Evolutionary conservation across 2,113 vertebrate genomes (phyloP).

Genomic region (Lathamus discolor): DNA sequence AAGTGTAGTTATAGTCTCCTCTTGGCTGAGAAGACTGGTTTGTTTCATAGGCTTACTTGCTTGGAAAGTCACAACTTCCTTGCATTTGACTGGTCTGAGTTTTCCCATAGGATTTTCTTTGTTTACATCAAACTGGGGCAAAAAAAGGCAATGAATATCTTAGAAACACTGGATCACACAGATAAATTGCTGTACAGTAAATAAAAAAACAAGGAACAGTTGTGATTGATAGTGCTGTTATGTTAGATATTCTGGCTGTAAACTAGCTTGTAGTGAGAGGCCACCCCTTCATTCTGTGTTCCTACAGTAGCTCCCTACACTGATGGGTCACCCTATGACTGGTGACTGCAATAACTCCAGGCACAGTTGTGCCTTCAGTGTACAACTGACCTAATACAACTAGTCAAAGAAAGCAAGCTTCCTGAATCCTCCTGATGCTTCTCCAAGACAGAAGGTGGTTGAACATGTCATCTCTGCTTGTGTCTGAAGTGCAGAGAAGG

Average conservation of each 20-base stretch:
- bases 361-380: neutral
- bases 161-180: neutral
- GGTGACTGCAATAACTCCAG: neutral
- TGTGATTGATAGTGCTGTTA: neutral
- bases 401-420: neutral
- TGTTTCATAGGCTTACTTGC: neutral
- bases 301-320: neutral
- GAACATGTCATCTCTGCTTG: conserved; percentile 5
- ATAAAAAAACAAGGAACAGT: neutral
- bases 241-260: neutral
- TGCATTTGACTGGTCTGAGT: neutral
- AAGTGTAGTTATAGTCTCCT: neutral
- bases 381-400: neutral
- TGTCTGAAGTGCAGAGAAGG: neutral
- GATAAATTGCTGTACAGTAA: neutral
- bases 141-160: neutral
- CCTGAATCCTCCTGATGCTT: neutral
- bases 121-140: neutral
- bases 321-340: neutral
- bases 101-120: neutral
- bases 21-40: neutral
- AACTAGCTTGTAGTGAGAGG: neutral
- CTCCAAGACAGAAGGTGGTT: neutral
- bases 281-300: neutral
- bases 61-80: neutral